Percentiles rank a stretch among this genome's conserved stretches.
Evolutionary conservation across 1,140 invertebrate species (phyloP).

Genomic region (Papilio helenus): DNA sequence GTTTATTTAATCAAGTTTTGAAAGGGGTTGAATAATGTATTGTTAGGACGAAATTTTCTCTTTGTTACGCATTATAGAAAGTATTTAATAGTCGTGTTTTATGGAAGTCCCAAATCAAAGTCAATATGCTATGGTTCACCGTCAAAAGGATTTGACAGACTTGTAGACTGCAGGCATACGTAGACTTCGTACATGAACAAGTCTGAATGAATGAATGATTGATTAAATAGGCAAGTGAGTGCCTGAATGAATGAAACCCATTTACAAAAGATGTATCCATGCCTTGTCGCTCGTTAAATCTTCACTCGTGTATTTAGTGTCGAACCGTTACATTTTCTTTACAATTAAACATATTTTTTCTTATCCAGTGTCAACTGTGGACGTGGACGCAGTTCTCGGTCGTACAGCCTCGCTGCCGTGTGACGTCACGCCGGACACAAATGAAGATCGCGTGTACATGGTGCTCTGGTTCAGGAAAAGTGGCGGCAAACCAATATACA

Average conservation of each 20-base stretch:
- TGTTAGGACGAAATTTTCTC: background rate
- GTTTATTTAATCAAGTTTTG: background rate
- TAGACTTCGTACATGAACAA: background rate
- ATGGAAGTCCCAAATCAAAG: too few relatives aligned
- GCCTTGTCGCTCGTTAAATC: background rate
- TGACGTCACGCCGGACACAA: constrained; percentile 90
- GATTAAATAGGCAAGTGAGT: too few relatives aligned
- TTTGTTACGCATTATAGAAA: too few relatives aligned
- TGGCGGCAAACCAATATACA: constrained; percentile 94
- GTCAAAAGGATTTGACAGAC: too few relatives aligned
- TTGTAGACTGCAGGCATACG: too few relatives aligned
- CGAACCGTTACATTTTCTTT: background rate
- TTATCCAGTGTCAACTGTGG: constrained; percentile 75
- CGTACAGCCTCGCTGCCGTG: constrained; percentile 92
- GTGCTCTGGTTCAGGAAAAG: constrained; percentile 93
- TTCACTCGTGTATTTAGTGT: background rate
- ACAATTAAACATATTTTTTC: constrained; percentile 43
- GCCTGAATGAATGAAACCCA: background rate
- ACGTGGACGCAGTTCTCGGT: constrained; percentile 92
- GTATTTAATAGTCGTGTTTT: too few relatives aligned
- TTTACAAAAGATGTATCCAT: background rate
- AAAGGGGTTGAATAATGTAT: background rate
- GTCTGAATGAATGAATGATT: background rate
- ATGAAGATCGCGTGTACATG: constrained; percentile 94
- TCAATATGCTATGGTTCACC: too few relatives aligned